phyloP scores from a whole-genome alignment of 2,113 vertebrate genomes.

The Phainopepla nitens region DNA sequence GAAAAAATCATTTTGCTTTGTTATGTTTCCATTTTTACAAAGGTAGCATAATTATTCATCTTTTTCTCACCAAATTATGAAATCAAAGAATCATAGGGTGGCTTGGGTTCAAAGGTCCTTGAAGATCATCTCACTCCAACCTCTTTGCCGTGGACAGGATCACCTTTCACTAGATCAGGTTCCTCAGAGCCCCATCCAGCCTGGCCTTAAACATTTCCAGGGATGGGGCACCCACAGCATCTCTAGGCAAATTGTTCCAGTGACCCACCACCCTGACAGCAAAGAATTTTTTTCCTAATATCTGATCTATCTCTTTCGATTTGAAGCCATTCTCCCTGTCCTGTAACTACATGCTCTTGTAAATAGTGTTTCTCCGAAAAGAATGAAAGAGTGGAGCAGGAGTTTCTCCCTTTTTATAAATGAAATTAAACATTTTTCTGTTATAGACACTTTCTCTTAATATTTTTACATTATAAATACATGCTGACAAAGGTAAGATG shows the following conservation, averaged over 20 bases:
- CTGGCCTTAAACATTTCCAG: neutral
- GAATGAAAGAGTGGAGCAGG: fast-evolving
- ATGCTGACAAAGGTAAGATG: neutral
- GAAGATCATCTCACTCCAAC: neutral
- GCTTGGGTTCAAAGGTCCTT: neutral
- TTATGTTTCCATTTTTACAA: neutral
- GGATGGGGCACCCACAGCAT: neutral
- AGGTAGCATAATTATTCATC: neutral
- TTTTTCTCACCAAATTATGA: neutral
- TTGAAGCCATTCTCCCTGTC: neutral
- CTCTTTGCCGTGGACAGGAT: neutral
- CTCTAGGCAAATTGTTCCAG: neutral
- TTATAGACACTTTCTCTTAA: neutral
- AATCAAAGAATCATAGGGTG: neutral
- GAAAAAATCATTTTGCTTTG: neutral
- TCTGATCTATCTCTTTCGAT: neutral
- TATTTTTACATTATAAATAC: neutral
- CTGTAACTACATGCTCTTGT: neutral
- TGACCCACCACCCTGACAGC: neutral
- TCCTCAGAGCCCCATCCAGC: neutral
- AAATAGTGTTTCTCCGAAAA: neutral
- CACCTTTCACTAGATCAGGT: neutral
- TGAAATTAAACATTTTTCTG: neutral
- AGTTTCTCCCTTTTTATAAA: neutral
- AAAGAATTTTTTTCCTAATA: neutral